Base-by-base conservation (phyloP, 2,888 invertebrate species). In the Magallana nippona region DNA sequence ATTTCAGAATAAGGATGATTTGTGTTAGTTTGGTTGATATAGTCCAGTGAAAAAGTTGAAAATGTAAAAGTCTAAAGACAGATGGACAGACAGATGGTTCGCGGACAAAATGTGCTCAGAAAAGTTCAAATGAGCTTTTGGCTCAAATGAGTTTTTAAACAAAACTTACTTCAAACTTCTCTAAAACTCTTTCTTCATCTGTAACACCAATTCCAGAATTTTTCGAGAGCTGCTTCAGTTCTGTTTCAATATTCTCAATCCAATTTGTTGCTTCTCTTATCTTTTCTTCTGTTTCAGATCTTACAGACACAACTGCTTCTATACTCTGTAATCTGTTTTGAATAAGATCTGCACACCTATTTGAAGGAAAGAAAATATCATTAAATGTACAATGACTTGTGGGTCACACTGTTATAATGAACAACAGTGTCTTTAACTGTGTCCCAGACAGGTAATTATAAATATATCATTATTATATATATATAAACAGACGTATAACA, bases 191-290 rank as follows among this genome's bases (percentile, higher is more conserved):
- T 93, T 97, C 97, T 0, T 98, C 98, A 93, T 98, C 98, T 92
- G 98, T 97, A 1, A 97, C 96, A 92, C 96, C 96, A 82, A 96
- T 96, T 15, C 98, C 98, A 0, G 98, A 98, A 94, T 86, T 77
- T 78, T 85, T 84, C 11, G 85, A 83, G 5, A 88, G 82, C 58
- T 88, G 83, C 82, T 84, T 87, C 3, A 90, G 85, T 55, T 90
- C 87, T 17, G 96, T 96, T 93, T 98, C 97, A n/a, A 98, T 96
- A 89, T 96, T 96, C 83, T 96, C 96, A 92, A 98, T 96, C 94
- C 97, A 97, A 92, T 96, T 96, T 62, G 96, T 95, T 85, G 97
- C 97, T 92, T 97, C 97, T 55, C 97, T 96, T 27, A 98, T 95
- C 92, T 96, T 96, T 78, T 96, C 96, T 87, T 97, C 97, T 3